A percentile compares a stretch with the other conserved stretches of the same genome.
phyloP scores from a whole-genome alignment of 2,888 invertebrate species.

The Plagodis dolabraria region DNA sequence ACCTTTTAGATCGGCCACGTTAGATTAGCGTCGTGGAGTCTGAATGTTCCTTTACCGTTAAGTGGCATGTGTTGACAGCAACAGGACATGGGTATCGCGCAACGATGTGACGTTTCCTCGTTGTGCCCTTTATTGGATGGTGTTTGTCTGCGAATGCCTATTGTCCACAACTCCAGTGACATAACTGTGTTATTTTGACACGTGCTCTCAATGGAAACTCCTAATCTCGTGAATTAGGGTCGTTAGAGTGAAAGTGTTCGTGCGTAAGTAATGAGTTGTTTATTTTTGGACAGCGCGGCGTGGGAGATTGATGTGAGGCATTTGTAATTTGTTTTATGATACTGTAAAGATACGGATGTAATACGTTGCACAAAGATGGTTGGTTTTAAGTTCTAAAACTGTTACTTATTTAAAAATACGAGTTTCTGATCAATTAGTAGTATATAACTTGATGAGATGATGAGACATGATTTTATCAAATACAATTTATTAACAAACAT shows the following conservation, averaged over 20 bases:
- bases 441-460: too few relatives aligned
- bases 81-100: slow-evolving; percentile 38
- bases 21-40: not conserved
- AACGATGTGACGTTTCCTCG: slow-evolving; percentile 46
- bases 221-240: slow-evolving; percentile 30
- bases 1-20: too few relatives aligned
- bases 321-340: slow-evolving; percentile 17
- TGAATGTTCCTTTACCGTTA: slow-evolving; percentile 15
- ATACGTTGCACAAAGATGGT: not conserved
- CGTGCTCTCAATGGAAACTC: slow-evolving; percentile 34
- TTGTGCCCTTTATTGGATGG: slow-evolving; percentile 38
- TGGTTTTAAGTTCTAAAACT: too few relatives aligned
- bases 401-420: too few relatives aligned
- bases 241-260: slow-evolving; percentile 31
- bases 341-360: not conserved
- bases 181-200: slow-evolving; percentile 37
- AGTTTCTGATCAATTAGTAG: too few relatives aligned
- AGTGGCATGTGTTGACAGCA: slow-evolving; percentile 48
- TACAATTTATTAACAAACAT: too few relatives aligned
- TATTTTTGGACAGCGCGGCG: slow-evolving; percentile 24
- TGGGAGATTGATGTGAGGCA: slow-evolving; percentile 28
- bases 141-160: slow-evolving; percentile 12
- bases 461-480: too few relatives aligned
- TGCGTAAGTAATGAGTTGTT: slow-evolving; percentile 31
- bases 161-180: slow-evolving; percentile 36